A percentile compares a stretch with the other conserved stretches of the same genome.
These are phyloP conservation scores for Halcyon smyrnensis DNA, from an alignment of 2,797 vertebrate genomes.

Conservation along the genomic window DNA sequence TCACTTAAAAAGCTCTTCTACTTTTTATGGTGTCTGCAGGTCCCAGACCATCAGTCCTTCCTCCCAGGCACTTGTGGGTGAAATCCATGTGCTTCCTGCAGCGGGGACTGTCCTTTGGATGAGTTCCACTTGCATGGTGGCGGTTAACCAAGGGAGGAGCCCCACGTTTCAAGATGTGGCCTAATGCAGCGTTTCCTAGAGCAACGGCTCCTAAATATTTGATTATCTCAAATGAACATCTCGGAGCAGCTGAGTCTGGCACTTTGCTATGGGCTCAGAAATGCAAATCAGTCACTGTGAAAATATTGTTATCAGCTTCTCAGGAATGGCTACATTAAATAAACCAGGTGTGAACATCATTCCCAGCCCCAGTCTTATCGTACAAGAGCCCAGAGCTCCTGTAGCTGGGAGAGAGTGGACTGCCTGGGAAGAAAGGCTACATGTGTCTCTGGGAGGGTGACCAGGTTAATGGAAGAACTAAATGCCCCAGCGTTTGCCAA, in stretches of 20 bases:
- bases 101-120: not conserved
- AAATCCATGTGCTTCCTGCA: not conserved
- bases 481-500: not conserved
- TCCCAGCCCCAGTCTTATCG: not conserved
- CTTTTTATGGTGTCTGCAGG: not conserved
- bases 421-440: not conserved
- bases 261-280: not conserved
- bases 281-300: not conserved
- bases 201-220: not conserved
- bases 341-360: not conserved
- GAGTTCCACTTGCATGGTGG: rapidly evolving
- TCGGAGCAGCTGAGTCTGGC: not conserved
- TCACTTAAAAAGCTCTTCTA: not conserved
- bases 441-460: not conserved
- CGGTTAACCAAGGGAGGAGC: not conserved
- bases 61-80: not conserved
- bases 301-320: not conserved
- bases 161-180: not conserved
- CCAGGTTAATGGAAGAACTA: not conserved
- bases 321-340: not conserved
- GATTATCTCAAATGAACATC: not conserved
- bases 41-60: not conserved
- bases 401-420: not conserved
- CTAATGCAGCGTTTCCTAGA: not conserved
- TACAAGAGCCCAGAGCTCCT: not conserved